phyloP scores from a whole-genome alignment of 2,797 vertebrate species.

The Sebastes paucispinis region DNA sequence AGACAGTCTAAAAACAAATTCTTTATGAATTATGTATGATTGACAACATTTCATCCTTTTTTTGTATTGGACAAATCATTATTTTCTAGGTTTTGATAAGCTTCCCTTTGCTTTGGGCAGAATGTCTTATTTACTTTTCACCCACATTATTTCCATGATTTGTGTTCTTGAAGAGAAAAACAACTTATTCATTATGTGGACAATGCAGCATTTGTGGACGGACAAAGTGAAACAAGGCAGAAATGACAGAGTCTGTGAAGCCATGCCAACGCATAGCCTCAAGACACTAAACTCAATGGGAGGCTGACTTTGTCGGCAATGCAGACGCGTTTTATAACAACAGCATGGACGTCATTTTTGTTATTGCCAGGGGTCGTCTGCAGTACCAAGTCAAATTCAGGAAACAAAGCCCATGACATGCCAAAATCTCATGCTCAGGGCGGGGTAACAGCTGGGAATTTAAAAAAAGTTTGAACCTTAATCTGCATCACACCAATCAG shows the following conservation, averaged over 20 bases:
- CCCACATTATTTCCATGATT: not conserved
- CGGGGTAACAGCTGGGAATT: conserved; percentile 9
- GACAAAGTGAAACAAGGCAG: conserved; percentile 9
- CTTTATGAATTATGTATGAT: not conserved
- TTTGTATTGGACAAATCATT: not conserved
- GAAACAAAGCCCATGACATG: conserved; percentile 29
- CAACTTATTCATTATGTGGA: not conserved
- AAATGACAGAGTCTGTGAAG: conserved; percentile 25
- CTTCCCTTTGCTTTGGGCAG: not conserved
- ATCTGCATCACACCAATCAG: conserved; percentile 6
- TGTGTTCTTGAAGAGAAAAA: not conserved
- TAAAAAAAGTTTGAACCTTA: conserved; percentile 10
- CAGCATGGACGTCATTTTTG: conserved; percentile 1
- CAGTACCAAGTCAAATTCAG: conserved; percentile 13
- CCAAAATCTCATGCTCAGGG: not conserved
- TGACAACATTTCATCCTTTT: not conserved
- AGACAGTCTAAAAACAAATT: not conserved
- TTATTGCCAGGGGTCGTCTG: conserved; percentile 16
- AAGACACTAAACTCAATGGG: conserved; percentile 12
- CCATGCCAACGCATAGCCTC: conserved; percentile 17
- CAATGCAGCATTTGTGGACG: conserved; percentile 8
- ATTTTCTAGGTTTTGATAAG: conserved; percentile 14
- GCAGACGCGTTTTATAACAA: conserved; percentile 15
- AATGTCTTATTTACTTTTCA: conserved; percentile 1
- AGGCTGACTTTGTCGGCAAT: conserved; percentile 20